These are phyloP conservation scores for Leptura quadrifasciata DNA, from an alignment of 2,888 invertebrate species.

Conservation along the genomic window DNA sequence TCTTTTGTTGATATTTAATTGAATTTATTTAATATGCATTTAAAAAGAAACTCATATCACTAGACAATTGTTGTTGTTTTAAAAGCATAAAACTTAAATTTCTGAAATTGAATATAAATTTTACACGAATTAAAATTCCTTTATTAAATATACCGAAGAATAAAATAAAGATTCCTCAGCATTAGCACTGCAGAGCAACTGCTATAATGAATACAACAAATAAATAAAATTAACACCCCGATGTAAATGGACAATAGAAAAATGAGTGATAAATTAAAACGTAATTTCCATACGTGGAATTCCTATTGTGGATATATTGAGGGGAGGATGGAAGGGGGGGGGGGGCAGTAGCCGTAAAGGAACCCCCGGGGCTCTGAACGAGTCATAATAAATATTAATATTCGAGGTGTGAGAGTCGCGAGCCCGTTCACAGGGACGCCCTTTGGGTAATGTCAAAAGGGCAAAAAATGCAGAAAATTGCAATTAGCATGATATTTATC, in stretches of 20 bases:
- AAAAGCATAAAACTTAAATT: background rate
- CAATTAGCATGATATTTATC: background rate
- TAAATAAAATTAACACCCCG: slow-evolving; percentile 73
- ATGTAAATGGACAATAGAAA: slow-evolving; percentile 71
- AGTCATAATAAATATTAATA: slow-evolving; percentile 74
- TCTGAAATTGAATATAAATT: slow-evolving; percentile 16
- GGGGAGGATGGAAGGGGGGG: slow-evolving; percentile 65
- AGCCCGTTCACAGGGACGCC: slow-evolving; percentile 43
- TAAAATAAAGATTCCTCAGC: slow-evolving; percentile 47
- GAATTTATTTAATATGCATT: too few species aligned
- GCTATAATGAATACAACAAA: slow-evolving; percentile 69
- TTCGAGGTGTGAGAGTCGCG: slow-evolving; percentile 72
- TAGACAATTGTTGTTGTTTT: too few species aligned
- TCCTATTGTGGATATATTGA: slow-evolving; percentile 64
- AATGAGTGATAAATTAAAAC: slow-evolving; percentile 73
- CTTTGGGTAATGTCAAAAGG: background rate
- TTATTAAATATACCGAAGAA: slow-evolving; percentile 31
- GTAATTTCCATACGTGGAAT: slow-evolving; percentile 73
- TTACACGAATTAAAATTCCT: slow-evolving; percentile 24
- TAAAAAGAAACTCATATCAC: too few species aligned
- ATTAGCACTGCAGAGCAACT: slow-evolving; percentile 51
- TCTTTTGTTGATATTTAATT: too few species aligned
- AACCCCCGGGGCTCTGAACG: slow-evolving; percentile 69
- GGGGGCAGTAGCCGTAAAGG: slow-evolving; percentile 72
- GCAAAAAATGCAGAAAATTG: slow-evolving; percentile 9